Evolutionary conservation across 1,140 invertebrate species (phyloP), one percentile per base, ranked within the genome.

Genomic region (Zaprionus ornatus): DNA sequence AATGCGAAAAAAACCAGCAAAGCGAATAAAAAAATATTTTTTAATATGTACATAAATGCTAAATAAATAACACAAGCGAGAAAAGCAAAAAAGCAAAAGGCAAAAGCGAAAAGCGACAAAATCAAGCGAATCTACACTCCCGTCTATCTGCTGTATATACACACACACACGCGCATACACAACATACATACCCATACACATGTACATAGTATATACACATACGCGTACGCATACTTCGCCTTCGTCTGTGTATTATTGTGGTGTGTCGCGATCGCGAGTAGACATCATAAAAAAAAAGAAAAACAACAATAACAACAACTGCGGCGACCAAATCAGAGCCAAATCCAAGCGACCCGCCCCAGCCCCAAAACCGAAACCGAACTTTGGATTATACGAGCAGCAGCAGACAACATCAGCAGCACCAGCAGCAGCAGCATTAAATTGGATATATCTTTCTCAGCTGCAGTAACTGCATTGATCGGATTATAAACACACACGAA

Each of bases 1-100:
- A 90, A 88, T 88, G 85, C 85, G 85, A 88, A 88, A 90, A 88
- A 80, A 88, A 84, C 66, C 63, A 90, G 82, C 73, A 90, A 90
- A 90, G 85, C 85, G 85, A 84, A 75, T 74, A 77, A 73, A 67
- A 66, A 88, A 90, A 80, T 85, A 77, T 75, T 85, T 90, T 79
- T 90, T 85, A 90, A 85, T 71, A 75, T 75, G 73, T 71, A 71
- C 73, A 71, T 90, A 85, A 90, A 90, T 90, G 85, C 85, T 88
- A 90, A 90, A 90, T 90, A 85, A 81, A 88, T 78, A 78, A 77
- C 70, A 66, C 69, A 73, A 37, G 35, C 64, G 19, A 45, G 40
- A 68, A 52, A 32, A 65, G 35, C 59, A 63, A 13, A 50, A 50
- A 50, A 3, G 45, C 45, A 50, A 48, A 7, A 19, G 17, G 9